Conservation (phyloP, 1,140 invertebrate genomes). For the Lysiphlebus fabarum region DNA sequence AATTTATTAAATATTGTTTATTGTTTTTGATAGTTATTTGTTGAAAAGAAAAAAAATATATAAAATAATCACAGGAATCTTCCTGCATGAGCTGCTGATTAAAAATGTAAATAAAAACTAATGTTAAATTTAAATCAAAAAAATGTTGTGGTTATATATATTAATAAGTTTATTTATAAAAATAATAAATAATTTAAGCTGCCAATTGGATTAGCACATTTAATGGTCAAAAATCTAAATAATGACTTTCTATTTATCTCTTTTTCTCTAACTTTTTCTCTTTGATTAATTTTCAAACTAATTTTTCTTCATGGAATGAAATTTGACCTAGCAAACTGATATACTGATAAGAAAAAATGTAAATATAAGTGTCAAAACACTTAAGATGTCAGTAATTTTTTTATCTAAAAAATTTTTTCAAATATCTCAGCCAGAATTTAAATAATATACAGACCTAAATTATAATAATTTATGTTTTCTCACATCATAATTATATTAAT, state of each 20-base stretch:
- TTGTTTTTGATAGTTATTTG: not conserved
- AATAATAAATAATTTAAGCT: constrained; percentile 6
- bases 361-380: too few relatives aligned
- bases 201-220: not conserved
- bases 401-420: too few relatives aligned
- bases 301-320: too few relatives aligned
- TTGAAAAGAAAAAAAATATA: not conserved
- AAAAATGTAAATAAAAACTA: constrained; percentile 2
- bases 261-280: too few relatives aligned
- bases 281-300: too few relatives aligned
- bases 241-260: not conserved
- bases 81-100: constrained; percentile 13
- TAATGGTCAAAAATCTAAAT: not conserved
- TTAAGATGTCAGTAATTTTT: too few relatives aligned
- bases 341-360: too few relatives aligned
- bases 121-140: constrained; percentile 13
- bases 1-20: not conserved
- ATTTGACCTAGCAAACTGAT: too few relatives aligned
- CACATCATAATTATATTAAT: not conserved
- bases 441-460: too few relatives aligned
- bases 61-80: constrained; percentile 2
- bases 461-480: not conserved
- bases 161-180: not conserved
- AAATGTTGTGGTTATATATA: constrained; percentile 10
- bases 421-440: too few relatives aligned